Conservation (phyloP, 1,140 invertebrate genomes). For the Camponotus vicinus region DNA sequence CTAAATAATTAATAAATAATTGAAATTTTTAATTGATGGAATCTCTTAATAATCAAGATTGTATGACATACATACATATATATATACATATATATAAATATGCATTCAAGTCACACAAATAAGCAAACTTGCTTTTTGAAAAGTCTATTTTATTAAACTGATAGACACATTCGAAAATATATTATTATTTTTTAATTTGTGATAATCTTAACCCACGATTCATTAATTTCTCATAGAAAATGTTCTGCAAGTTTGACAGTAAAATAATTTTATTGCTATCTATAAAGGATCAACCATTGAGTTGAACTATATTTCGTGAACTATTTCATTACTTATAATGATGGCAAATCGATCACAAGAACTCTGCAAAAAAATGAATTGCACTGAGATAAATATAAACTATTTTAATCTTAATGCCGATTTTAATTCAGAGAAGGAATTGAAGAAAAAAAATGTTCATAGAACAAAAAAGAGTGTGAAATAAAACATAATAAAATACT, state of each 20-base stretch:
- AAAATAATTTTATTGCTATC: background rate
- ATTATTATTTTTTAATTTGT: background rate
- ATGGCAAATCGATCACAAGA: too few species aligned
- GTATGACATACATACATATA: too few species aligned
- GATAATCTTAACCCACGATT: background rate
- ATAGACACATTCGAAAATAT: background rate
- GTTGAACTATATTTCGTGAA: background rate
- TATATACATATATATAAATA: too few species aligned
- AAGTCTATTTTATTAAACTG: background rate
- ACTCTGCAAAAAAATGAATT: too few species aligned
- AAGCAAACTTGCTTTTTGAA: too few species aligned
- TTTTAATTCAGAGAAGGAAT: background rate
- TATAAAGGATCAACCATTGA: background rate
- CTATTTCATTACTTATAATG: too few species aligned
- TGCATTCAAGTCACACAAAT: too few species aligned
- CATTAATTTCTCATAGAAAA: background rate
- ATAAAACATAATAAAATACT: background rate
- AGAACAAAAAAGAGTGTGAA: too few species aligned
- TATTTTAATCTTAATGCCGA: background rate
- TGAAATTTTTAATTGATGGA: too few species aligned
- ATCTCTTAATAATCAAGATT: too few species aligned
- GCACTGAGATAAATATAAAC: too few species aligned
- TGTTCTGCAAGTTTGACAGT: background rate
- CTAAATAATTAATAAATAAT: too few species aligned
- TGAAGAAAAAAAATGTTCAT: background rate